A percentile compares a stretch with the other conserved stretches of the same genome.
phyloP scores from a whole-genome alignment of 2,113 vertebrate species.

The Oryzias javanicus region DNA sequence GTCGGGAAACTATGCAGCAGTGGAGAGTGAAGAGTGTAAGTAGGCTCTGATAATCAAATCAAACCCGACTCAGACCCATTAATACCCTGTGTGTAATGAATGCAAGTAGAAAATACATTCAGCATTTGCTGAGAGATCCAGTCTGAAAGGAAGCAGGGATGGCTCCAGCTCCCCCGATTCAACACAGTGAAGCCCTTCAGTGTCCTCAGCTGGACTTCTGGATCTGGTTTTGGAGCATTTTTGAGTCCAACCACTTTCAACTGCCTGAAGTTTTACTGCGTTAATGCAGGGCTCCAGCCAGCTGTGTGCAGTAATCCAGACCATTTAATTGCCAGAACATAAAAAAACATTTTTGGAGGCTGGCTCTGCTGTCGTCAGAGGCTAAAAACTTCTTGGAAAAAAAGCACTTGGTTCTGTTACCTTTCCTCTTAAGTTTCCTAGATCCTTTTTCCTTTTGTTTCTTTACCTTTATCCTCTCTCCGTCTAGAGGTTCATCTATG shows the following conservation, averaged over 20 bases:
- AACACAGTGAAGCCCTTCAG: not conserved
- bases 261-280: slow-evolving; percentile 43
- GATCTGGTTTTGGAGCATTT: slow-evolving; percentile 25
- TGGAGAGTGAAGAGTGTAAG: slow-evolving; percentile 97
- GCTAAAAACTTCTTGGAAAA: slow-evolving; percentile 60
- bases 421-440: slow-evolving; percentile 9
- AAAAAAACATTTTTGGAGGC: slow-evolving; percentile 45
- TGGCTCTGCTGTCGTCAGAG: slow-evolving; percentile 52
- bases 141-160: too few relatives aligned
- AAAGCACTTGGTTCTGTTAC: slow-evolving; percentile 41
- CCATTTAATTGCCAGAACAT: slow-evolving; percentile 61
- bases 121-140: too few relatives aligned
- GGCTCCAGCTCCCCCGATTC: too few relatives aligned
- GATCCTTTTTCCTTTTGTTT: slow-evolving; percentile 1
- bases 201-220: slow-evolving; percentile 49
- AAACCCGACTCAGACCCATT: too few relatives aligned
- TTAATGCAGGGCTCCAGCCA: slow-evolving; percentile 54
- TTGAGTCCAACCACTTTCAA: slow-evolving; percentile 39
- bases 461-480: slow-evolving; percentile 6
- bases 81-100: too few relatives aligned
- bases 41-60: not conserved
- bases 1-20: slow-evolving; percentile 93
- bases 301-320: slow-evolving; percentile 41
- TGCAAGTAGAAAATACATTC: too few relatives aligned
- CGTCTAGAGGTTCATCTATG: slow-evolving; percentile 18